Evolutionary conservation across 1,140 invertebrate genomes (phyloP), one percentile per base, ranked within the genome.

Genomic region (Patella vulgata): DNA sequence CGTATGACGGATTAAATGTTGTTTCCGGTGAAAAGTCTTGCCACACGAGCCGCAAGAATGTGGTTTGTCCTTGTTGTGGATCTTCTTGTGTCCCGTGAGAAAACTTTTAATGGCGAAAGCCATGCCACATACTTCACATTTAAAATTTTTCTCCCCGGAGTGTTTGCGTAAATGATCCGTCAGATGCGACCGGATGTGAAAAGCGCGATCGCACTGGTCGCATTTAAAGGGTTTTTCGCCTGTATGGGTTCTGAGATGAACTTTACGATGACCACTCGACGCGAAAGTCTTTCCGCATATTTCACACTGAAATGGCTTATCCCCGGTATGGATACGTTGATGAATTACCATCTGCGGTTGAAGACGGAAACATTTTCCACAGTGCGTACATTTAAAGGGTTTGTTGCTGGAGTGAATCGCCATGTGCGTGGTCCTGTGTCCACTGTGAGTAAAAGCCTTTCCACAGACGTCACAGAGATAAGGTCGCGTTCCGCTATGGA

Each of bases 81-180:
- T 98, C 21, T 95, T 86, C 0, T 93, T 91, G 77, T 98, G 96
- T 0, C 95, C 97, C 81, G 97, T 97, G 0, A 98, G 84, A 0
- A 96, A 97, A 0, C 94, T 97, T 31, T 93, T 95, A n/a, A 94
- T 88, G 84, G 97, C 97, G 86, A 98, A 98, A 0, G 93, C 92
- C 80, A 97, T 98, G 5, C 93, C 93, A 77, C 96, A 98, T 0
- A 91, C 93, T 61, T 90, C 87, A 75, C 96, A 98, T 77, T 95
- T 55, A 61, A 73, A 90, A 0, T 91, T 92, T 68, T 91, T 90
- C 56, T 89, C 86, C 54, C 92, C 91, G 0, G 94, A 96, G 80
- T 97, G 93, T 4, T 89, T 90, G 77, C 91, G 89, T 67, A 91
- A 85, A 87, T 78, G 91, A 88, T 87, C 91, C 90, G 82, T 90